A percentile compares a stretch with the other conserved stretches of the same genome.
Evolutionary conservation across 2,888 invertebrate genomes (phyloP).

Genomic region (Drosophila neonasuta): DNA sequence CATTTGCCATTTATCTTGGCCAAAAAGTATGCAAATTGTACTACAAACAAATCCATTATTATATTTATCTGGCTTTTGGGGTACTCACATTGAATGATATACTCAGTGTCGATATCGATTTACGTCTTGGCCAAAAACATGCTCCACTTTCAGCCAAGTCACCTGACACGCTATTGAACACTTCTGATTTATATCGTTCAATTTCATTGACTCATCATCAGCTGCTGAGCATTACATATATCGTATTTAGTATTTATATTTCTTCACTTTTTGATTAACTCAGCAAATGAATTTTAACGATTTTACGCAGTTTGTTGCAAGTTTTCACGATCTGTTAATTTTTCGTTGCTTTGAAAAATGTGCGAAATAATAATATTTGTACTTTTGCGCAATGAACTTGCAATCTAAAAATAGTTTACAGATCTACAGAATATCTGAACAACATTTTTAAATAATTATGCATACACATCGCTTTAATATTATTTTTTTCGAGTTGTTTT

Average conservation of each 20-base stretch:
- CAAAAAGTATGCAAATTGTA: constrained; percentile 35
- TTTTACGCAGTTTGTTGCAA: constrained; percentile 52
- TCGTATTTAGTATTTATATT: neutral
- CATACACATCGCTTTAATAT: constrained; percentile 3
- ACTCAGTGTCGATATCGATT: constrained; percentile 35
- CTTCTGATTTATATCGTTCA: constrained; percentile 14
- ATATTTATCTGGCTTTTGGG: constrained; percentile 17
- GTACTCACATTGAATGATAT: constrained; percentile 20
- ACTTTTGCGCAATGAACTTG: constrained; percentile 41
- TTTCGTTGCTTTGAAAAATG: constrained; percentile 3
- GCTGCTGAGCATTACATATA: neutral
- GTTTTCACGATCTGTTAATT: constrained; percentile 59
- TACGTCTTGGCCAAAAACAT: constrained; percentile 25
- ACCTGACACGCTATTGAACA: constrained; percentile 30
- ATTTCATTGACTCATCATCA: constrained; percentile 15
- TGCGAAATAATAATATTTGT: constrained; percentile 29
- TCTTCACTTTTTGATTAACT: constrained; percentile 8
- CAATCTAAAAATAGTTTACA: constrained; percentile 39
- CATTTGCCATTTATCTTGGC: constrained; percentile 19
- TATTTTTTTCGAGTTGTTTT: constrained; percentile 37
- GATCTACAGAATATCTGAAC: constrained; percentile 25
- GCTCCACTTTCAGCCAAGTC: constrained; percentile 38
- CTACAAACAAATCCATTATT: constrained; percentile 27
- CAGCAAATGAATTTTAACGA: constrained; percentile 24
- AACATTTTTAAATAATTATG: constrained; percentile 8